Evolutionary conservation across 2,888 invertebrate genomes (phyloP), one percentile per base, ranked within the genome.

Genomic region (Eledone cirrhosa): DNA sequence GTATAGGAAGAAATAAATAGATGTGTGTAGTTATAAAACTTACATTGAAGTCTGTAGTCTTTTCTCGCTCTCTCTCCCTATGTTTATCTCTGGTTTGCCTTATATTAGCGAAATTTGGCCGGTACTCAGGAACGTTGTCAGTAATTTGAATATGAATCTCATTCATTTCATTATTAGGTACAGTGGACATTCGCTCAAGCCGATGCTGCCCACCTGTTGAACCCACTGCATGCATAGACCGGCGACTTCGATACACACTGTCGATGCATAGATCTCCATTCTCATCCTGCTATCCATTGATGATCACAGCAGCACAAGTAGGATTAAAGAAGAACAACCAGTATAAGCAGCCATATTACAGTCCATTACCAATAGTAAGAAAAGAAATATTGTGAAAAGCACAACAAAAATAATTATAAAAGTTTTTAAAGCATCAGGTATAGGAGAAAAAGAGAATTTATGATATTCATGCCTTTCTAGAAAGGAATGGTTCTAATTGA

Each of bases 111-210:
- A 76, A 76, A 76, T 29, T 76, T 48, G 47, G 47, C 41, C 48
- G 47, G 29, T 76, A 29, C 47, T 76, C 76, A 24, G 76, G 48
- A 48, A 48, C 48, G n/a, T 76, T 48, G 48, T 47, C 48, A 48
- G 48, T 48, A 14, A 76, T 76, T 76, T 76, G 76, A 48, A 76
- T 76, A 24, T 76, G 76, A 47, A 76, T 76, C 24, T 76, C 76
- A 48, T 76, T 76, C 76, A 76, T 53, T 47, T 53, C 53, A 47
- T 53, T n/a, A 48, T 48, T 47, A 47, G 53, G 76, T 48, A 76
- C 48, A 29, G 48, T 76, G 48, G 53, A 22, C 53, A 53, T 29
- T 48, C 53, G 76, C 76, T 76, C 76, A 29, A 48, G 48, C 48
- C 53, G 76, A 29, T 76, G 48, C 48, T 29, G 47, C 29, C 76